These are phyloP conservation scores for Darevskia mixta DNA, from an alignment of 2,797 vertebrate species.

Conservation along the genomic window DNA sequence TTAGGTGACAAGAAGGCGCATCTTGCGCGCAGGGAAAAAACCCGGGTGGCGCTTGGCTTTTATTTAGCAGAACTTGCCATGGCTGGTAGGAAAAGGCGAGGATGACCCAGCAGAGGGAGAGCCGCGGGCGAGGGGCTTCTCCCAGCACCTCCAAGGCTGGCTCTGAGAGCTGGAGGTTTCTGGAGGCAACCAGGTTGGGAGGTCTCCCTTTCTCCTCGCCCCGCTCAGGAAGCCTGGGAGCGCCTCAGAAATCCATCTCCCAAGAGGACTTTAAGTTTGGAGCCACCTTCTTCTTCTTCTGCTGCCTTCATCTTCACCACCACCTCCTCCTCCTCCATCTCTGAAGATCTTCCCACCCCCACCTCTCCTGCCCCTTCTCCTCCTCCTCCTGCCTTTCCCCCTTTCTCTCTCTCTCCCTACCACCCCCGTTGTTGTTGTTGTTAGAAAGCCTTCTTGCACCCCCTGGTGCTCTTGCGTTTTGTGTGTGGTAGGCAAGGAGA, in stretches of 20 bases:
- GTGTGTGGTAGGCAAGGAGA: slow-evolving; percentile 94
- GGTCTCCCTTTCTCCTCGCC: slow-evolving; percentile 73
- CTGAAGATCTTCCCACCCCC: slow-evolving; percentile 46
- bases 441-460: slow-evolving; percentile 95
- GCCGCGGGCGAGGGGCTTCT: slow-evolving; percentile 65
- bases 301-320: slow-evolving; percentile 71
- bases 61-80: slow-evolving; percentile 52
- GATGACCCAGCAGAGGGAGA: slow-evolving; percentile 67
- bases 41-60: slow-evolving; percentile 39
- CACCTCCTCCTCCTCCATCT: slow-evolving; percentile 74
- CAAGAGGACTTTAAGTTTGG: slow-evolving; percentile 79
- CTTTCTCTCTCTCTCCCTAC: slow-evolving; percentile 61
- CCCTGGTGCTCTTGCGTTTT: slow-evolving; percentile 96
- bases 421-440: slow-evolving; percentile 77
- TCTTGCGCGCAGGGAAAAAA: slow-evolving; percentile 62
- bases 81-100: slow-evolving; percentile 71
- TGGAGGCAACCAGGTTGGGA: slow-evolving; percentile 72
- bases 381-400: slow-evolving; percentile 67
- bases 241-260: slow-evolving; percentile 56
- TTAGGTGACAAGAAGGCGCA: slow-evolving; percentile 62
- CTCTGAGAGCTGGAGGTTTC: slow-evolving; percentile 74
- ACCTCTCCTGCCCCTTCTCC: slow-evolving; percentile 53
- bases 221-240: slow-evolving; percentile 80
- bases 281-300: slow-evolving; percentile 75
- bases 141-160: slow-evolving; percentile 66